Base-by-base conservation (phyloP, 2,113 vertebrate genomes). In the Ageneiosus marmoratus region DNA sequence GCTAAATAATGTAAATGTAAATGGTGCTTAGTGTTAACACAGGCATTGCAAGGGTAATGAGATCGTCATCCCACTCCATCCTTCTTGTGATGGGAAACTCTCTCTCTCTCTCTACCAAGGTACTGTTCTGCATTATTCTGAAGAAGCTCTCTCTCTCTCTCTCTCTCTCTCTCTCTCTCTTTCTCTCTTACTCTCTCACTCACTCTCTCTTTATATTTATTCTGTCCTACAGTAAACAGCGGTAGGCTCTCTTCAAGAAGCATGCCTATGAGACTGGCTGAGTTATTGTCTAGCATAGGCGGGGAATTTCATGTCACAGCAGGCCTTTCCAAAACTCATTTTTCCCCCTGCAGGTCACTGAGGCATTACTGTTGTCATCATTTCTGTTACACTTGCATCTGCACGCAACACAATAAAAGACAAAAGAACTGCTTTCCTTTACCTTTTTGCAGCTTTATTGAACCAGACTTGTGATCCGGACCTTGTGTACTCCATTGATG, bases 221-320 rank as follows among this genome's bases (percentile, higher is more conserved):
- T 80, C 13, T 69, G 9, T 53, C 46, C 15, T 56, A 58, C 24
- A 32, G 69, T 82, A 32, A 34, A 48, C 8, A 20, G 41, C 67
- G 24, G 51, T 48, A 70, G 79, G 29, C 29, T 55, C 48, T 77
- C 29, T 76, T 53, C 72, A 65, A 22, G 12, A 83, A 44, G 48
- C 60, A 77, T 34, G 53, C 67, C 34, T 60, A 4, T 60, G 67
- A 44, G 80, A 73, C 48, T 41, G 72, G 46, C 34, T 8, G 58
- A 76, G 46, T 77, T 55, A 83, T 74, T 77, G 60, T 76, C 32
- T 65, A 67, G 37, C 34, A 16, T 44, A 78, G 34, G 55, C 60
- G 24, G 55, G 76, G 37, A 11, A 60, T 78, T 60, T 78, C 55
- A 27, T 78, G 76, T 78, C 60, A 65, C 81, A 67, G 81, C 73